Evolutionary conservation across 2,888 invertebrate species (phyloP).

Genomic region (Meloe dianella): DNA sequence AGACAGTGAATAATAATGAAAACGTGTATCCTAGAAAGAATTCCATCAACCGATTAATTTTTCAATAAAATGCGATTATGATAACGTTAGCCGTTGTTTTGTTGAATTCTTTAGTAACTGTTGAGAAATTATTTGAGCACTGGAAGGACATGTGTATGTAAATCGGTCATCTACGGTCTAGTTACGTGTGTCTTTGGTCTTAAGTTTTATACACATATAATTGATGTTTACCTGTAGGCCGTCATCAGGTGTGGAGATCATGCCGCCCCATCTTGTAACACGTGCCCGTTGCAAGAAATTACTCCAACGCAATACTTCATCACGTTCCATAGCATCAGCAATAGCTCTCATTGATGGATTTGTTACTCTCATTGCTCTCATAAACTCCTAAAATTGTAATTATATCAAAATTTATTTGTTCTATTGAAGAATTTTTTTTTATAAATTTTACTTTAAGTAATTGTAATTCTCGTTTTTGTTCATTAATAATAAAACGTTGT

Average conservation of each 20-base stretch:
- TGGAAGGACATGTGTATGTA: too few relatives aligned
- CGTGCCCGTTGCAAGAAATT: conserved; percentile 80
- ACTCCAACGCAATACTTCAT: conserved; percentile 91
- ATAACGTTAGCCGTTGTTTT: too few relatives aligned
- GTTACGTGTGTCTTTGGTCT: too few relatives aligned
- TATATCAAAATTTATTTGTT: conserved; percentile 16
- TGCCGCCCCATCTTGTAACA: conserved; percentile 96
- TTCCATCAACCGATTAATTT: too few relatives aligned
- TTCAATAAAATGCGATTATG: too few relatives aligned
- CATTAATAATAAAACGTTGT: conserved; percentile 84
- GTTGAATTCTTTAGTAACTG: too few relatives aligned
- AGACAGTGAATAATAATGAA: too few relatives aligned
- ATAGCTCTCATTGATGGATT: conserved; percentile 92
- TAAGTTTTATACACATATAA: neutral
- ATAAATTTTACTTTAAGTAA: conserved; percentile 73
- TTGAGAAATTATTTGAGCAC: too few relatives aligned
- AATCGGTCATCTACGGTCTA: neutral
- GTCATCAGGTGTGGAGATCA: conserved; percentile 98
- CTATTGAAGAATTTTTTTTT: neutral
- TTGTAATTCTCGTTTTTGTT: conserved; percentile 87
- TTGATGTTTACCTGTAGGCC: conserved; percentile 76
- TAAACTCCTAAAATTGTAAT: conserved; percentile 76
- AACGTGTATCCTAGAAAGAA: too few relatives aligned
- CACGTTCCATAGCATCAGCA: conserved; percentile 93
- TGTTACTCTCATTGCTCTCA: conserved; percentile 90